Percentiles rank a stretch among this genome's conserved stretches.
Evolutionary conservation across 2,113 vertebrate genomes (phyloP).

Genomic region (Grantiella picta): DNA sequence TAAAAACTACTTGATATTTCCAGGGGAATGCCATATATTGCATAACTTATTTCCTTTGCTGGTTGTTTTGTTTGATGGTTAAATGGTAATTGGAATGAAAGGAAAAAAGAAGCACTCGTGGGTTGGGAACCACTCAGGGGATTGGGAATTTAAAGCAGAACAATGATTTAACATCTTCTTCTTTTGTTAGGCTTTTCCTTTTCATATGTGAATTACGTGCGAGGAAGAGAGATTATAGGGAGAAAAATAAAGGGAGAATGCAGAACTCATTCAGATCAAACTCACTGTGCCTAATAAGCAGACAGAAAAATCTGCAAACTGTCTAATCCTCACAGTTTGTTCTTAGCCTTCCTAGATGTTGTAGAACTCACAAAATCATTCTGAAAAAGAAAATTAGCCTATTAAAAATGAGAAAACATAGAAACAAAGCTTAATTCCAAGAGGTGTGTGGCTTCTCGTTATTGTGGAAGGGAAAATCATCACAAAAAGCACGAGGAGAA

Average conservation of each 20-base stretch:
- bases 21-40: constrained; percentile 9
- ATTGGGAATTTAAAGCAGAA: constrained; percentile 40
- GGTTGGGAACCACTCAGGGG: constrained; percentile 23
- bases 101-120: constrained; percentile 26
- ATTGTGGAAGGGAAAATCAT: background rate
- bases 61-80: constrained; percentile 44
- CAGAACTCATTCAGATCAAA: constrained; percentile 28
- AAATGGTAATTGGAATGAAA: constrained; percentile 54
- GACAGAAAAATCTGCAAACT: background rate
- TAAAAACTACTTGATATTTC: constrained; percentile 41
- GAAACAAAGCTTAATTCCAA: background rate
- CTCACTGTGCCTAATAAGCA: constrained; percentile 9
- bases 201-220: background rate
- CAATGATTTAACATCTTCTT: constrained; percentile 36
- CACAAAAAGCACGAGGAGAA: background rate
- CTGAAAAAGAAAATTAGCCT: background rate
- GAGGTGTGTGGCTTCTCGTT: background rate
- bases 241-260: background rate
- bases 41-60: constrained; percentile 43
- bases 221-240: background rate
- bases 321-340: background rate
- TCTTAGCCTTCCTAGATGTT: background rate
- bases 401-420: background rate
- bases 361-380: background rate
- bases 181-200: constrained; percentile 44